A percentile compares a stretch with the other conserved stretches of the same genome.
phyloP scores from a whole-genome alignment of 2,888 invertebrate species.

The Eupithecia abbreviata region DNA sequence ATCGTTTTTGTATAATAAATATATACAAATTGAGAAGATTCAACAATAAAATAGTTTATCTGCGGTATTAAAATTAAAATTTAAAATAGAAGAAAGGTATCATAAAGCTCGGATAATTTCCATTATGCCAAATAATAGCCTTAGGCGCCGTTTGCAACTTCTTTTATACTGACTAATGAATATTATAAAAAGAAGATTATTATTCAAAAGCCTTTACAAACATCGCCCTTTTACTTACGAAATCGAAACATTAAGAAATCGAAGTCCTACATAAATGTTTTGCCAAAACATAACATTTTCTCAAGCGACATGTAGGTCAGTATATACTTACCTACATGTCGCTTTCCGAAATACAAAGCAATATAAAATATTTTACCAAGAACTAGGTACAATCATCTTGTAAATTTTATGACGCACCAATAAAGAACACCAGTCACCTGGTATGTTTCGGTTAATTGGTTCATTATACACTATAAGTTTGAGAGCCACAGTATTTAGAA shows the following conservation, averaged over 20 bases:
- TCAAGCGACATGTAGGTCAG: too few relatives aligned
- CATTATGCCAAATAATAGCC: neutral
- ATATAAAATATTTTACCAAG: too few relatives aligned
- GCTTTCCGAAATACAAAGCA: neutral
- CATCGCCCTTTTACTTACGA: neutral
- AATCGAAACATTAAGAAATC: neutral
- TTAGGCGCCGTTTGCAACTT: neutral
- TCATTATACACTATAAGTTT: conserved; percentile 51
- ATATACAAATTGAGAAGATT: too few relatives aligned
- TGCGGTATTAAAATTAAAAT: too few relatives aligned
- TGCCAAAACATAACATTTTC: neutral
- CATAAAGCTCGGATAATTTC: neutral
- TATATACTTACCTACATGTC: neutral
- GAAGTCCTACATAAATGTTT: neutral
- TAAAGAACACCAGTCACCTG: neutral
- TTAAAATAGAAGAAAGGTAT: neutral
- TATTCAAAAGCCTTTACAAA: neutral
- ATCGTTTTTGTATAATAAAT: too few relatives aligned
- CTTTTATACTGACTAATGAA: neutral
- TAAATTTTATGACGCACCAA: neutral
- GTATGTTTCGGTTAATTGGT: neutral
- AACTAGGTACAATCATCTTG: neutral
- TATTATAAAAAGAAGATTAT: neutral
- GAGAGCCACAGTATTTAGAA: conserved; percentile 63
- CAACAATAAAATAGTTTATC: too few relatives aligned